Evolutionary conservation across 2,797 vertebrate genomes (phyloP).

Genomic region (Florisuga fusca): DNA sequence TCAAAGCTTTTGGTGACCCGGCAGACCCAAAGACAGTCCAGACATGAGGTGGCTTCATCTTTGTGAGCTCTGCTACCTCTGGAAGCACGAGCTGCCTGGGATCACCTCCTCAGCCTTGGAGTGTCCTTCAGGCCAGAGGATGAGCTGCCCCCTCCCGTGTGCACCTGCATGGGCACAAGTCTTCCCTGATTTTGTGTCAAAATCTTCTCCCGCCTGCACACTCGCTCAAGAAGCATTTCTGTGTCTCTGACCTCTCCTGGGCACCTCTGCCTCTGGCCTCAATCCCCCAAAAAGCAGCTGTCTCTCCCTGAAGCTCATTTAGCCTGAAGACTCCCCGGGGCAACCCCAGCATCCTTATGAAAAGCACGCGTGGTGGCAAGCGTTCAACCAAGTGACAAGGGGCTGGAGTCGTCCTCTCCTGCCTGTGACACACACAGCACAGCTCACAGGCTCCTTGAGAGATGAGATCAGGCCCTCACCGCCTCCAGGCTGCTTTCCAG

Average conservation of each 20-base stretch:
- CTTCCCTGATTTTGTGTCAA: neutral
- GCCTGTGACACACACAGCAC: constrained; percentile 34
- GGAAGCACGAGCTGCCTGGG: neutral
- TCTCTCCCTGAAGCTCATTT: neutral
- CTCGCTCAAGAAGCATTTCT: neutral
- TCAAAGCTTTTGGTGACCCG: neutral
- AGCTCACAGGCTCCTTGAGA: constrained; percentile 37
- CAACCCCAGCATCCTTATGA: neutral
- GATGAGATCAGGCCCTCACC: constrained; percentile 46
- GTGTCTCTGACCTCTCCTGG: neutral
- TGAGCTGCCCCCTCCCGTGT: neutral
- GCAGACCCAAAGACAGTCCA: neutral
- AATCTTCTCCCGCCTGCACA: neutral
- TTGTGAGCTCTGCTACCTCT: neutral
- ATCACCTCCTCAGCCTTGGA: neutral
- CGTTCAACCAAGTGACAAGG: neutral
- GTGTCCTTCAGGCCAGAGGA: neutral
- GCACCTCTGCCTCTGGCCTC: neutral
- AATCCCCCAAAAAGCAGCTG: neutral
- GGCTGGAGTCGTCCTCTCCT: neutral
- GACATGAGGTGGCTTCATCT: neutral
- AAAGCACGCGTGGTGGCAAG: neutral
- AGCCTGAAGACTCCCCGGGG: constrained; percentile 26
- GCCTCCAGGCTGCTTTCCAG: constrained; percentile 53
- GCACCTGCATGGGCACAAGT: neutral